Evolutionary conservation across 2,888 invertebrate genomes (phyloP).

Genomic region (Drosophila pullipes): DNA sequence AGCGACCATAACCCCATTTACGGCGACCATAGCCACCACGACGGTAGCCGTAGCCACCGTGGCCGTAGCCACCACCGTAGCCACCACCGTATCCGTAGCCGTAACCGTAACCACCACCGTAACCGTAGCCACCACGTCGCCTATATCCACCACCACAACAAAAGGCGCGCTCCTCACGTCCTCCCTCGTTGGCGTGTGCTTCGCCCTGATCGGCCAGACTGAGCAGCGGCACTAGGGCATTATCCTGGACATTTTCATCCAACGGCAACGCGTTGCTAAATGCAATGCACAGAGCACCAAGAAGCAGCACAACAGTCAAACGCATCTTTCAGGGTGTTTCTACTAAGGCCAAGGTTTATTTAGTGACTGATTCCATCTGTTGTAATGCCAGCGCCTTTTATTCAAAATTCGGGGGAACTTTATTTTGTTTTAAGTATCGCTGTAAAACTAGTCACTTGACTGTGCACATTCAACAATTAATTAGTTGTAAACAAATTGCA

Average conservation of each 20-base stretch:
- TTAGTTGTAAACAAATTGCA: constrained; percentile 9
- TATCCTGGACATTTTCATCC: constrained; percentile 9
- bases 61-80: constrained; percentile 19
- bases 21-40: constrained; percentile 13
- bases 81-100: constrained; percentile 3
- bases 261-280: constrained; percentile 30
- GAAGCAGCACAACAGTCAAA: constrained; percentile 41
- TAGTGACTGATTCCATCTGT: constrained; percentile 45
- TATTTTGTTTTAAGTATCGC: not conserved
- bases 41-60: constrained; percentile 13
- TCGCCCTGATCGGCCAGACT: constrained; percentile 45
- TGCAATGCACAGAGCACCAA: constrained; percentile 45
- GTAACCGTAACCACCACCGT: not conserved
- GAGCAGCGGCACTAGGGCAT: constrained; percentile 10
- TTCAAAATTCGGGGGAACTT: constrained; percentile 22
- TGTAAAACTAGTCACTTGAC: constrained; percentile 15
- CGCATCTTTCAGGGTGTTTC: constrained; percentile 47
- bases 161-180: constrained; percentile 39
- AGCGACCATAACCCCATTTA: constrained; percentile 20
- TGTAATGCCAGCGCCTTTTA: constrained; percentile 46
- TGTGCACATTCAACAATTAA: constrained; percentile 5
- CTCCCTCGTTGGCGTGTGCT: constrained; percentile 42
- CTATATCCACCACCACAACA: constrained; percentile 44
- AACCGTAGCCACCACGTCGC: constrained; percentile 22
- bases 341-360: not conserved